Percentiles rank a stretch among this genome's conserved stretches.
These are phyloP conservation scores for Seladonia tumulorum DNA, from an alignment of 2,888 invertebrate genomes.

Conservation along the genomic window DNA sequence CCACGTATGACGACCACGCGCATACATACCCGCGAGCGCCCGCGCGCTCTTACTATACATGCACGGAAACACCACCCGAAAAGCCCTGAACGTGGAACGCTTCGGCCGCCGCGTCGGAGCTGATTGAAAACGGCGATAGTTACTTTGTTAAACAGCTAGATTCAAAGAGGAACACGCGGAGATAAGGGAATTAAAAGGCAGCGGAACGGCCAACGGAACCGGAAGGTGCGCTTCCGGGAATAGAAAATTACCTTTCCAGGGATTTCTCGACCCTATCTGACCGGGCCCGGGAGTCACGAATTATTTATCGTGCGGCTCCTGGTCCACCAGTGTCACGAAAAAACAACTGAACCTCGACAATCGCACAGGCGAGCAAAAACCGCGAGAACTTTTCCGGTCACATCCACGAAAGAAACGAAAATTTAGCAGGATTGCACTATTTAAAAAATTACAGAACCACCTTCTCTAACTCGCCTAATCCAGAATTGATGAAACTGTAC, in stretches of 20 bases:
- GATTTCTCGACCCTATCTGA: conserved; percentile 48
- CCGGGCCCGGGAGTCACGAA: conserved; percentile 31
- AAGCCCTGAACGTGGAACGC: neutral
- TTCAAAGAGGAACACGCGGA: conserved; percentile 45
- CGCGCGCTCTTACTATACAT: neutral
- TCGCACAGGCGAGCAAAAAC: neutral
- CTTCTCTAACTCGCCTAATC: neutral
- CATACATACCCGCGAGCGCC: neutral
- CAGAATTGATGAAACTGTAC: neutral
- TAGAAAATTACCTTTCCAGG: conserved; percentile 55
- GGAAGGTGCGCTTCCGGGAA: conserved; percentile 59
- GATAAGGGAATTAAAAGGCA: conserved; percentile 59
- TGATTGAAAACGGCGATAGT: conserved; percentile 34
- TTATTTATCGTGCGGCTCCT: conserved; percentile 42
- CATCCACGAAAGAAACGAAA: too few relatives aligned
- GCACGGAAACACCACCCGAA: neutral
- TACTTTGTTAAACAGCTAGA: conserved; percentile 45
- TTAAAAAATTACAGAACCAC: neutral
- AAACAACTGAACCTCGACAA: neutral
- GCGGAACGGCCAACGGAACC: conserved; percentile 49
- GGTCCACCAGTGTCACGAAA: neutral
- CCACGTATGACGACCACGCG: neutral
- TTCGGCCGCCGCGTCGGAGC: neutral
- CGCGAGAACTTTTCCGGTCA: too few relatives aligned
- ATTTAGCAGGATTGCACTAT: too few relatives aligned